Conservation (phyloP, 1,140 invertebrate species). For the Lineus longissimus region DNA sequence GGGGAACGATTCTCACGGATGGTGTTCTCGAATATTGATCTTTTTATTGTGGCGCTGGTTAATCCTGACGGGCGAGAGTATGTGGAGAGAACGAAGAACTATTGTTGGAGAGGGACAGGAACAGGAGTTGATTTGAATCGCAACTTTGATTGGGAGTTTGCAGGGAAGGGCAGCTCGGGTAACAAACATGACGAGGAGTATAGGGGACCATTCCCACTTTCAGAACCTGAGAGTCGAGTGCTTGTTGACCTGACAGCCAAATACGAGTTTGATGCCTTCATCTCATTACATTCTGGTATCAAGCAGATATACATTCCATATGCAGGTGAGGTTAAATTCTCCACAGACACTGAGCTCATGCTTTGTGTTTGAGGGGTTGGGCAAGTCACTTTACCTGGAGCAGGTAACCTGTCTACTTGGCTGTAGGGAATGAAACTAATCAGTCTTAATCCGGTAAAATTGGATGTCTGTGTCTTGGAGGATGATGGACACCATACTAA, state of each 20-base stretch:
- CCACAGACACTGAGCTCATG: neutral
- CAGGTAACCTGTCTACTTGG: no score
- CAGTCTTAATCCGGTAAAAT: no score
- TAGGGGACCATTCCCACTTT: conserved; percentile 35
- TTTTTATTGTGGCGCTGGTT: conserved; percentile 40
- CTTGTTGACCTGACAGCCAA: conserved; percentile 30
- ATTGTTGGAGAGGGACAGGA: conserved; percentile 47
- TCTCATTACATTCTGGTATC: conserved; percentile 48
- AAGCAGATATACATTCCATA: conserved; percentile 48
- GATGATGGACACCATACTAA: no score
- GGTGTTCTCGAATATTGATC: conserved; percentile 35
- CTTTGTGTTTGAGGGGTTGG: no score
- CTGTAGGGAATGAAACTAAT: no score
- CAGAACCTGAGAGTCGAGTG: conserved; percentile 40
- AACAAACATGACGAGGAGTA: conserved; percentile 43
- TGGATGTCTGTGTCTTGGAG: no score
- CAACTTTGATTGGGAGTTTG: conserved; percentile 51
- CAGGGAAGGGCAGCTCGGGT: conserved; percentile 38
- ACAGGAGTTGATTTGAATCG: conserved; percentile 45
- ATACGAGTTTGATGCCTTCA: conserved; percentile 41
- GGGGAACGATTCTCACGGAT: conserved; percentile 18
- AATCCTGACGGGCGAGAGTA: conserved; percentile 46
- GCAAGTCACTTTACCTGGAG: no score
- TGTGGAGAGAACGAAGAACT: conserved; percentile 40
- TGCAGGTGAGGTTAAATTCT: conserved; percentile 35